Evolutionary conservation across 2,888 invertebrate species (phyloP).

Genomic region (Orchestes rusci): DNA sequence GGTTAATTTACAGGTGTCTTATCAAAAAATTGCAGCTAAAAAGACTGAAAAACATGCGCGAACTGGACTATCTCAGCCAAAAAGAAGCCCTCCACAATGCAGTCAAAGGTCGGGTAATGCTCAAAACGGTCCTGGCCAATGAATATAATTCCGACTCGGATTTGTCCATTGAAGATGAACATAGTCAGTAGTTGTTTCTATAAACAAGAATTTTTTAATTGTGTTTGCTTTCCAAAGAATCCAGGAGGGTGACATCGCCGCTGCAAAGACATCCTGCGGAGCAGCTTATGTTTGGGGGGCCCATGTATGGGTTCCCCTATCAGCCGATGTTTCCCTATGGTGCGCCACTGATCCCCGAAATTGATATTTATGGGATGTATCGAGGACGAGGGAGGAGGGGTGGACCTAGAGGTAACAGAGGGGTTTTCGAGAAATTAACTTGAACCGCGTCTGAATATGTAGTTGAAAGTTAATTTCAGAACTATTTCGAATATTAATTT

Average conservation of each 20-base stretch:
- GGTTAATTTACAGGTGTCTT: no score
- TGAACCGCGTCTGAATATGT: no score
- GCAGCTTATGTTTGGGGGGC: slow-evolving; percentile 15
- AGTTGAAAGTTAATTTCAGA: not conserved
- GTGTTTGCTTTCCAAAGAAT: slow-evolving; percentile 3
- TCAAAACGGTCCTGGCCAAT: slow-evolving; percentile 38
- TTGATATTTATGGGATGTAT: slow-evolving; percentile 22
- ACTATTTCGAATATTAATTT: not conserved
- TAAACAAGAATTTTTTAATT: slow-evolving; percentile 2
- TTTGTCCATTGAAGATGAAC: slow-evolving; percentile 25
- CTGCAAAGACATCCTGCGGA: slow-evolving; percentile 11
- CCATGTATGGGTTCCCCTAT: slow-evolving; percentile 27
- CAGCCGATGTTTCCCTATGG: slow-evolving; percentile 18
- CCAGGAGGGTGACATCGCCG: slow-evolving; percentile 4
- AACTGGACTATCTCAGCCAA: slow-evolving; percentile 48
- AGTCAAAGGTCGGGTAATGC: slow-evolving; percentile 46
- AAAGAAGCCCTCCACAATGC: slow-evolving; percentile 49
- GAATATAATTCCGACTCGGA: slow-evolving; percentile 32
- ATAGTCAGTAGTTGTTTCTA: slow-evolving; percentile 2
- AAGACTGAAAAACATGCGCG: slow-evolving; percentile 44
- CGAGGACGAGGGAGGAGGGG: no score
- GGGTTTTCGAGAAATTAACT: no score
- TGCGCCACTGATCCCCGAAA: slow-evolving; percentile 17
- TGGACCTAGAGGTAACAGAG: slow-evolving; percentile 10
- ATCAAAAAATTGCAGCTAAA: slow-evolving; percentile 33